Evolutionary conservation across 2,888 invertebrate species (phyloP), one percentile per base, ranked within the genome.

Genomic region (Willowsia nigromaculata): DNA sequence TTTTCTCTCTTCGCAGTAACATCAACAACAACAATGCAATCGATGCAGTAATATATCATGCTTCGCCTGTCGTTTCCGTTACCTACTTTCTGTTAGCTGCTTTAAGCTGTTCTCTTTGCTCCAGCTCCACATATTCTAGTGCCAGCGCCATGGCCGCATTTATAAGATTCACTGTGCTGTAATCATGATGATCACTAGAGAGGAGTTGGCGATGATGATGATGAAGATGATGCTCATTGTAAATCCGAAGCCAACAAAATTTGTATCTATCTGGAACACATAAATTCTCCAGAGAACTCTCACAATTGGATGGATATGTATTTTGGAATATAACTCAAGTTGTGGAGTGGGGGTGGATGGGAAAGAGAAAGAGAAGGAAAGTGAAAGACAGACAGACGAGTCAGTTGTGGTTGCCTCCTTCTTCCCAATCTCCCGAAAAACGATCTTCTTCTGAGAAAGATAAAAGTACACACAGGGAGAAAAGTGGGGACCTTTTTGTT

Each of bases 51-150:
- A 85, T 85, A 85, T 85, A 85, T 85, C 85, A 87, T 87, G 86
- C 65, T 87, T 87, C 86, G 86, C 86, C 81, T 81, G 86, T 87
- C 86, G 81, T 87, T 87, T 87, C 81, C 81, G 68, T 81, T 81
- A 76, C 85, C 85, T 30, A 76, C 59, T 85, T 84, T n/a, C n/a
- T 74, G 68, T 56, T 84, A 47, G 43, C 59, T 82, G 43, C 27
- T 18, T 71, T 22, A 71, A 50, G 53, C 76, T 78, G 50, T n/a
- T 47, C 18, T 25, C 47, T 74, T 71, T n/a, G 71, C 40, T 22
- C 25, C 15, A 22, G 53, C 30, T 33, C 33, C 76, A 30, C 43
- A 62, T 18, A 47, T 27, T 25, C n/a, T 7, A 33, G 13, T 27
- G n/a, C 15, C 71, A 37, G 25, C 22, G 56, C 30, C 56, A 18